Evolutionary conservation across 1,140 invertebrate species (phyloP).

Genomic region (Drosophila leontia): DNA sequence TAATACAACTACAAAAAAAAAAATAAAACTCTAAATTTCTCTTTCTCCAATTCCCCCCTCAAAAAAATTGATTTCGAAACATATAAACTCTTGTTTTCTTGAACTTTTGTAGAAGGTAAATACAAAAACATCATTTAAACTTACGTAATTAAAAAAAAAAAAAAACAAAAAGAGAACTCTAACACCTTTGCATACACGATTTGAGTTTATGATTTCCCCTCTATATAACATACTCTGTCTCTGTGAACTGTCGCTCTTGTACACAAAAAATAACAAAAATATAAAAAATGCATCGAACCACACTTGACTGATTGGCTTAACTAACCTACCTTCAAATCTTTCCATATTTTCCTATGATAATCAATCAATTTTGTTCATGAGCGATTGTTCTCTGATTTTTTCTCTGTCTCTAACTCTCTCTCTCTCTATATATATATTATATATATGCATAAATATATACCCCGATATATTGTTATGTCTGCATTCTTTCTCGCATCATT

Average conservation of each 20-base stretch:
- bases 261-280: slow-evolving; percentile 13
- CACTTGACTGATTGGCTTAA: slow-evolving; percentile 19
- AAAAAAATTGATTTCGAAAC: slow-evolving; percentile 76
- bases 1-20: slow-evolving; percentile 56
- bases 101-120: slow-evolving; percentile 85
- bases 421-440: slow-evolving; percentile 11
- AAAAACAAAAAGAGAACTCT: slow-evolving; percentile 38
- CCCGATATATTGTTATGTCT: slow-evolving; percentile 66
- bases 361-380: slow-evolving; percentile 50
- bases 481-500: slow-evolving; percentile 81
- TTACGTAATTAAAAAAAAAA: slow-evolving; percentile 46
- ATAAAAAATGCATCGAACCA: slow-evolving; percentile 44
- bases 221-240: slow-evolving; percentile 55
- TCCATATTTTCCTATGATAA: slow-evolving; percentile 7
- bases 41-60: slow-evolving; percentile 79
- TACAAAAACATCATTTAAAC: slow-evolving; percentile 72
- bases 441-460: slow-evolving; percentile 45
- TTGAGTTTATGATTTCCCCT: slow-evolving; percentile 58
- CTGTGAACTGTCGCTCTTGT: slow-evolving; percentile 73
- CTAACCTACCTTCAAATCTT: slow-evolving; percentile 28
- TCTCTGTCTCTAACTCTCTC: slow-evolving; percentile 34
- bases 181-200: slow-evolving; percentile 75
- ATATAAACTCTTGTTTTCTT: slow-evolving; percentile 83
- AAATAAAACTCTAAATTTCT: slow-evolving; percentile 83
- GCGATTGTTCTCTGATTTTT: slow-evolving; percentile 50